These are phyloP conservation scores for Sebastes cheni DNA, from an alignment of 2,797 vertebrate genomes.

Conservation along the genomic window DNA sequence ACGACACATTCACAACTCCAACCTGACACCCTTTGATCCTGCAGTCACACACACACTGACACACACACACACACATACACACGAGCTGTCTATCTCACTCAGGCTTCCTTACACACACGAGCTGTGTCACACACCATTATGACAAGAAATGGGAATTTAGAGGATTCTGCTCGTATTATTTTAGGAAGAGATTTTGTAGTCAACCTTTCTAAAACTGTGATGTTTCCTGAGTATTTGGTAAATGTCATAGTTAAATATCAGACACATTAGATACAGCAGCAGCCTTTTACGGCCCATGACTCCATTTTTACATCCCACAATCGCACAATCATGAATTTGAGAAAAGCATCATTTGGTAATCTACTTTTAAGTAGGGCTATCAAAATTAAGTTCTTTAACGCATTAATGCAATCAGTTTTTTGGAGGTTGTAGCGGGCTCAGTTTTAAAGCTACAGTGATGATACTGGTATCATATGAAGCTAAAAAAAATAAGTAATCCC, in stretches of 20 bases:
- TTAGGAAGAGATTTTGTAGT: not conserved
- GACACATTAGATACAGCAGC: not conserved
- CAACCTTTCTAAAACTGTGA: not conserved
- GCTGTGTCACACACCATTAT: not conserved
- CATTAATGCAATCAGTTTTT: too few species aligned
- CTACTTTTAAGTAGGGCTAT: not conserved
- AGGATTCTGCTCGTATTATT: not conserved
- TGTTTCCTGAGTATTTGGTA: not conserved
- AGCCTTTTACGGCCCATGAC: not conserved
- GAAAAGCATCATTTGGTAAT: not conserved
- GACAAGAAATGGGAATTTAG: not conserved
- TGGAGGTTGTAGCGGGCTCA: not conserved
- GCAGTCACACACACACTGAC: conserved; percentile 3
- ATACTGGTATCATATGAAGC: too few species aligned
- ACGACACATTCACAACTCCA: conserved; percentile 63
- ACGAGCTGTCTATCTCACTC: conserved; percentile 11
- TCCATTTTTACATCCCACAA: not conserved
- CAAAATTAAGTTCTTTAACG: not conserved
- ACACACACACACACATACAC: conserved; percentile 5
- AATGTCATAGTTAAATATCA: conserved; percentile 28
- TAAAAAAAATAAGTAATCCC: not conserved
- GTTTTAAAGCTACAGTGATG: too few species aligned
- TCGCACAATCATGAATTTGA: not conserved
- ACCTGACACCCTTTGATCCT: conserved; percentile 69
- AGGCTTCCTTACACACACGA: conserved; percentile 2